Conservation (phyloP, 2,888 invertebrate species). For the Coecobrya sp. region DNA sequence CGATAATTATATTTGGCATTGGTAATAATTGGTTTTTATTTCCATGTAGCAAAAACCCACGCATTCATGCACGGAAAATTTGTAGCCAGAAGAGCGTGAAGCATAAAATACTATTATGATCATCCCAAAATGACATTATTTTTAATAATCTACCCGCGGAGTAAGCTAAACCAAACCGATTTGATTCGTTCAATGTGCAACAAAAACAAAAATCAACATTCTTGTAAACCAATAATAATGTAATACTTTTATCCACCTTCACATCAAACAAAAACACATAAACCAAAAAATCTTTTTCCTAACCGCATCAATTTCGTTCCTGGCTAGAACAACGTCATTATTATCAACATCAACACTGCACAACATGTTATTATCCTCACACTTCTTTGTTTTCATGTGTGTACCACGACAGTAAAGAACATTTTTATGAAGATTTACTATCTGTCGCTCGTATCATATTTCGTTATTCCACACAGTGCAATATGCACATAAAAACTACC, state of each 20-base stretch:
- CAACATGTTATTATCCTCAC: conserved; percentile 59
- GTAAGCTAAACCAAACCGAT: not conserved
- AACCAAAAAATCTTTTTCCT: conserved; percentile 2
- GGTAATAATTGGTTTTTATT: not conserved
- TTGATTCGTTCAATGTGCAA: not conserved
- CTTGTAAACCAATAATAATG: conserved; percentile 31
- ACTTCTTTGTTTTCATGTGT: conserved; percentile 36
- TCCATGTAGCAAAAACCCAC: not conserved
- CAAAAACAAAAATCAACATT: conserved; percentile 19
- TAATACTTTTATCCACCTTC: conserved; percentile 30
- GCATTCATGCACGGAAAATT: not conserved
- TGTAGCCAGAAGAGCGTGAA: too few species aligned
- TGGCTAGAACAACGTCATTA: conserved; percentile 51
- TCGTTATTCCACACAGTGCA: conserved; percentile 27
- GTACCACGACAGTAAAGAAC: conserved; percentile 41
- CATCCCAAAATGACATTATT: conserved; percentile 30
- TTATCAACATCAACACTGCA: conserved; percentile 50
- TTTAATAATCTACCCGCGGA: conserved; percentile 16
- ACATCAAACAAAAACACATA: not conserved
- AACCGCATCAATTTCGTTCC: conserved; percentile 45
- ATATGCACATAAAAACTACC: conserved; percentile 47
- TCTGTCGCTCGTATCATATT: conserved; percentile 48
- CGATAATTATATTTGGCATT: conserved; percentile 28
- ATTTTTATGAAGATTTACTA: conserved; percentile 63
- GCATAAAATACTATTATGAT: not conserved